Evolutionary conservation across 2,888 invertebrate genomes (phyloP), one percentile per base, ranked within the genome.

Genomic region (Melangyna quadrimaculata): DNA sequence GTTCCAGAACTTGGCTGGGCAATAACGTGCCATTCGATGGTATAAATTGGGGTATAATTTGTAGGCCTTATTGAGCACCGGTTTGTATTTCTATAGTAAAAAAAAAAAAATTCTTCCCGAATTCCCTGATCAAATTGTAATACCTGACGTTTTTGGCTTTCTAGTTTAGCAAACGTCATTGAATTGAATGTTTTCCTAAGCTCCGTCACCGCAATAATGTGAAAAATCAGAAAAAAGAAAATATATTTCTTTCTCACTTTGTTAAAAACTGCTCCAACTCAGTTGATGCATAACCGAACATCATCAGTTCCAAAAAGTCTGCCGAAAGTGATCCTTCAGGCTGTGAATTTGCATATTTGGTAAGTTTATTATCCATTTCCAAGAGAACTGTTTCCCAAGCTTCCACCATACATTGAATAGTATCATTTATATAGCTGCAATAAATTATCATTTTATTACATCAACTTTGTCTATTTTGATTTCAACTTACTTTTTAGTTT

Each of bases 351-450:
- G 97, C 98, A 93, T 98, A 98, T 88, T 95, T 95, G 1, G 96
- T 95, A 88, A 99, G 94, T 93, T 98, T 98, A 61, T 96, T 95
- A 90, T 98, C 98, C 95, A 98, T 97, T 93, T 98, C 98, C 53
- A 98, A 91, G 43, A 98, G 93, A 89, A 98, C 97, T 87, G 97
- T 97, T 91, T 98, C 98, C 98, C 98, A 98, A 0, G 98, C 96
- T 92, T 98, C 98, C 45, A 94, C 95, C 87, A 98, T 95, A 8
- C 96, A 95, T 88, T 95, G 94, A 92, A 97, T 95, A 0, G 97
- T 96, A 88, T 95, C 95, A 72, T 95, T 95, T 37, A 97, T 92
- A 84, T 94, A 93, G 71, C 92, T 92, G 43, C 8, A 51, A 24
- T 51, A 5, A 48, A 17, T 43, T 6, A 22, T 9, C 5, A 12